These are phyloP conservation scores for Synergus japonicus DNA, from an alignment of 2,888 invertebrate genomes.

Conservation along the genomic window DNA sequence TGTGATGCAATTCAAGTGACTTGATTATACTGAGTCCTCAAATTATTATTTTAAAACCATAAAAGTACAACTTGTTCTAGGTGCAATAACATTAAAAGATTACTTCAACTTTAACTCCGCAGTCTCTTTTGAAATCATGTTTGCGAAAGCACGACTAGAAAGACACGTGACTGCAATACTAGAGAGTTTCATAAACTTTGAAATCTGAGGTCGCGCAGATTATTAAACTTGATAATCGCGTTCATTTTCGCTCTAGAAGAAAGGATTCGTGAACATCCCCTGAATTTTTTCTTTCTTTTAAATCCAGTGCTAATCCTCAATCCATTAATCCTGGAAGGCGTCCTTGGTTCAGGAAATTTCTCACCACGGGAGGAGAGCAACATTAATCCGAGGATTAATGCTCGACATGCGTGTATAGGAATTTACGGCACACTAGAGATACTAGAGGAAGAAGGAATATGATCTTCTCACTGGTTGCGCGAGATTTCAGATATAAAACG, in stretches of 20 bases:
- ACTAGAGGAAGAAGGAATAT: conserved; percentile 42
- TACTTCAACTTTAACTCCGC: neutral
- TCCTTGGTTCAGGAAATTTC: conserved; percentile 42
- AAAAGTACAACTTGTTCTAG: neutral
- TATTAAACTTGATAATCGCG: conserved; percentile 38
- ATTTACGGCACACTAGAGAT: conserved; percentile 45
- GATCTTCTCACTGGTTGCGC: conserved; percentile 31
- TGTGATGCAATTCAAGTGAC: no score
- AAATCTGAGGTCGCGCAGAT: conserved; percentile 6
- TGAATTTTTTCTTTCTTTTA: conserved; percentile 43
- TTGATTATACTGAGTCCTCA: no score
- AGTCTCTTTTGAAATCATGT: neutral
- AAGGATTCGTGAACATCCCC: conserved; percentile 41
- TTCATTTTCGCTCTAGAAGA: conserved; percentile 27
- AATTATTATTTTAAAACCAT: neutral
- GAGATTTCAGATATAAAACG: conserved; percentile 48
- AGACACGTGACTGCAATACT: neutral
- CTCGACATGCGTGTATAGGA: conserved; percentile 41
- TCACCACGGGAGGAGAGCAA: conserved; percentile 19
- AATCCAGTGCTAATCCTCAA: conserved; percentile 58
- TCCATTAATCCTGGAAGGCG: conserved; percentile 53
- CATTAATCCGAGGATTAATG: conserved; percentile 45
- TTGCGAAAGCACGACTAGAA: conserved; percentile 7
- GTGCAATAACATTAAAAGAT: conserved; percentile 7
- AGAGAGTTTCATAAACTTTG: conserved; percentile 12